A percentile compares a stretch with the other conserved stretches of the same genome.
phyloP scores from a whole-genome alignment of 2,797 vertebrate genomes.

The Catamblyrhynchus diadema region DNA sequence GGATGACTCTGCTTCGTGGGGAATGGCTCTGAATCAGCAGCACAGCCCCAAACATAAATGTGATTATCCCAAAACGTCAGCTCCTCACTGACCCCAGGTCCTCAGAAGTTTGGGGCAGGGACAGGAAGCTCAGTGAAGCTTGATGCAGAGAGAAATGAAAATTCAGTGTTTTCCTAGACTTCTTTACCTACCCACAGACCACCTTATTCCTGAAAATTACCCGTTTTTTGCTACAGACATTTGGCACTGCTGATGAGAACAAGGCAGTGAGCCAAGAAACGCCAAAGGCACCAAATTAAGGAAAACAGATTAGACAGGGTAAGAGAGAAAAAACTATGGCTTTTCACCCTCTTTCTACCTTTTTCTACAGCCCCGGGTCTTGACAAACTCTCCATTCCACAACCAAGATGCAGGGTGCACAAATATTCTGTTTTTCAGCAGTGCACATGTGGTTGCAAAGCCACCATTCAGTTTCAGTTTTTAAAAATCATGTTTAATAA shows the following conservation, averaged over 20 bases:
- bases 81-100: neutral
- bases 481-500: neutral
- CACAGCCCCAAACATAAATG: neutral
- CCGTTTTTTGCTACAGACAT: neutral
- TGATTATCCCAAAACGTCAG: fast-evolving
- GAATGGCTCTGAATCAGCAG: neutral
- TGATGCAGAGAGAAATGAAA: neutral
- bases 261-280: neutral
- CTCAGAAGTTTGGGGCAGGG: neutral
- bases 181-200: neutral
- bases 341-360: neutral
- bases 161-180: neutral
- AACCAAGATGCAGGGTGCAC: neutral
- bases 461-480: neutral
- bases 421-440: neutral
- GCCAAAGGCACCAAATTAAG: neutral
- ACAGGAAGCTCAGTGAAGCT: neutral
- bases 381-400: neutral
- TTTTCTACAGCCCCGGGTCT: neutral
- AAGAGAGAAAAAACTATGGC: neutral
- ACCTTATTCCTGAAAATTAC: neutral
- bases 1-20: neutral
- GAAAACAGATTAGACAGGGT: neutral
- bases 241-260: neutral
- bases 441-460: neutral